phyloP scores from a whole-genome alignment of 2,888 invertebrate genomes.

The Chloroclystis v-ata region DNA sequence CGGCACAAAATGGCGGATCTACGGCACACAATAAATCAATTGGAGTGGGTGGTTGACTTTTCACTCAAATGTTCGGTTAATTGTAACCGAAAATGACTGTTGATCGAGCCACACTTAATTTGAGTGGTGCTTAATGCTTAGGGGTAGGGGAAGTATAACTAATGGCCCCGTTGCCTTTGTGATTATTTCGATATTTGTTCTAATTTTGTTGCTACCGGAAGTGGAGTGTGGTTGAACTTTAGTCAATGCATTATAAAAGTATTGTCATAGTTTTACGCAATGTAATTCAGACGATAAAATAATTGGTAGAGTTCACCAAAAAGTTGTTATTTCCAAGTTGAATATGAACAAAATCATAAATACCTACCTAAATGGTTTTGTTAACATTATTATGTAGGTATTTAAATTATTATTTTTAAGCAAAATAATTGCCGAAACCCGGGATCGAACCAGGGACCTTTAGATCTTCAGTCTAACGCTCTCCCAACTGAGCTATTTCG shows the following conservation, averaged over 20 bases:
- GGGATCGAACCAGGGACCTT: constrained; percentile 82
- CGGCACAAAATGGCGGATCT: constrained; percentile 73
- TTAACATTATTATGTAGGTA: too few species aligned
- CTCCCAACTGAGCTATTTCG: constrained; percentile 80
- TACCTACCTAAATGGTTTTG: too few species aligned
- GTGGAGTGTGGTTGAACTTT: constrained; percentile 48
- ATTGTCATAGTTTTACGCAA: too few species aligned
- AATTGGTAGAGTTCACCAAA: too few species aligned
- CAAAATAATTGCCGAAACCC: constrained; percentile 76
- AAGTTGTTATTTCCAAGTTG: too few species aligned
- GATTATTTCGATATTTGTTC: constrained; percentile 60
- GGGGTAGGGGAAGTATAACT: constrained; percentile 54
- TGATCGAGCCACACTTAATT: constrained; percentile 78
- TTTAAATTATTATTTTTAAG: too few species aligned
- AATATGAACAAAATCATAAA: too few species aligned
- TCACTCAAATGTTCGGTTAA: constrained; percentile 79
- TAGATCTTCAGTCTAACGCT: constrained; percentile 81
- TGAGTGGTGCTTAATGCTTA: constrained; percentile 70
- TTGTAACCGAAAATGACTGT: constrained; percentile 79
- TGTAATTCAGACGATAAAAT: too few species aligned
- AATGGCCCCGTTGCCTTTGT: constrained; percentile 65
- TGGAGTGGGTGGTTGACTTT: constrained; percentile 79
- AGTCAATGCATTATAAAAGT: constrained; percentile 15
- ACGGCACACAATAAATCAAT: constrained; percentile 76
- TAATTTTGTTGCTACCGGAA: constrained; percentile 57